Percentiles rank a stretch among this genome's conserved stretches.
phyloP scores from a whole-genome alignment of 2,888 invertebrate genomes.

The Netelia virgata region DNA sequence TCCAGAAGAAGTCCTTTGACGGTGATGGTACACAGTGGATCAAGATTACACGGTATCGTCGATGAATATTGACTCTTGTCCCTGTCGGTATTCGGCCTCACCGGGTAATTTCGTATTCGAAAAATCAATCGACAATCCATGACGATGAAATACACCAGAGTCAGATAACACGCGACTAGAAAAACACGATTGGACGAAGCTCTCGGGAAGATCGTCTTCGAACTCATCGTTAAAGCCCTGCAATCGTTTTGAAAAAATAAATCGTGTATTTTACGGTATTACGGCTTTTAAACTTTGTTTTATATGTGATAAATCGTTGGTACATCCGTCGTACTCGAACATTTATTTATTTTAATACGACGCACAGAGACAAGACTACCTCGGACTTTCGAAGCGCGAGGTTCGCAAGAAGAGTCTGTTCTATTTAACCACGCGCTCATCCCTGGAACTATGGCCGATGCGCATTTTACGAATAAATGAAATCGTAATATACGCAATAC shows the following conservation, averaged over 20 bases:
- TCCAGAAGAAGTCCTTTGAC: slow-evolving; percentile 94
- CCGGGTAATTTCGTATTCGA: slow-evolving; percentile 89
- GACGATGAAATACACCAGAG: slow-evolving; percentile 85
- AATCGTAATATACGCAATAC: no score
- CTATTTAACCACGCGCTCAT: no score
- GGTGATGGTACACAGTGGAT: slow-evolving; percentile 92
- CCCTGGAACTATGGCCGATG: no score
- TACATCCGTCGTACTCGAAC: no score
- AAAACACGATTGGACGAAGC: slow-evolving; percentile 16
- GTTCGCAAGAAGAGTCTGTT: no score
- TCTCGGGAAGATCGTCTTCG: slow-evolving; percentile 3
- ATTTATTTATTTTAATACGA: no score
- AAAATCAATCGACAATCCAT: slow-evolving; percentile 91
- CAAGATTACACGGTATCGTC: slow-evolving; percentile 90
- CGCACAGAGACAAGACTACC: no score
- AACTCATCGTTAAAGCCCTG: slow-evolving; percentile 23
- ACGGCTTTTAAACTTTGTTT: no score
- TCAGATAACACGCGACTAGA: background rate
- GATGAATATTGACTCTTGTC: slow-evolving; percentile 79
- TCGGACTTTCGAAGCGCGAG: no score
- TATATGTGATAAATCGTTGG: no score
- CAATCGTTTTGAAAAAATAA: background rate
- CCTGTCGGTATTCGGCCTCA: slow-evolving; percentile 85
- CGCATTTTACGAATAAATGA: no score
- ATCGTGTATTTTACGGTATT: no score